A percentile compares a stretch with the other conserved stretches of the same genome.
phyloP scores from a whole-genome alignment of 2,888 invertebrate species.

The Eilema caniola region DNA sequence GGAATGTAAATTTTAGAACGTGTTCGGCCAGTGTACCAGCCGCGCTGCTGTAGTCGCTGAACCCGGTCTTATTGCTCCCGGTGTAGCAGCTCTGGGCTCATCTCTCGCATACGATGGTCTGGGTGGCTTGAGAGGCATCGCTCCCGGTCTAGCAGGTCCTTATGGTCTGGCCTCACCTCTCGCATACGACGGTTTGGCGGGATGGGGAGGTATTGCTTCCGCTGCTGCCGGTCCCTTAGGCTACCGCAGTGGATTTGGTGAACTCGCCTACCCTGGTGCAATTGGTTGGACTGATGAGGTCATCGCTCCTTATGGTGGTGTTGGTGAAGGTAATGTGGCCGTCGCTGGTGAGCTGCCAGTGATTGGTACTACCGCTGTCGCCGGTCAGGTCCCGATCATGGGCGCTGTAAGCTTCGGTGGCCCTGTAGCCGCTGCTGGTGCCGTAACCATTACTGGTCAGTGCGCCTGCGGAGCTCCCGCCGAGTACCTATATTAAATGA shows the following conservation, averaged over 20 bases:
- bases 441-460: slow-evolving; percentile 59
- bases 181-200: slow-evolving; percentile 7
- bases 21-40: slow-evolving; percentile 31
- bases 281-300: not conserved
- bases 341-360: slow-evolving; percentile 58
- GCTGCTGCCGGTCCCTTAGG: not conserved
- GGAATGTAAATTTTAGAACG: not conserved
- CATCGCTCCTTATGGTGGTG: slow-evolving; percentile 42
- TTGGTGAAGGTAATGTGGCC: slow-evolving; percentile 52
- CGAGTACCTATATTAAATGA: not conserved
- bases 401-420: slow-evolving; percentile 61
- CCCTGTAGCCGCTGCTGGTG: slow-evolving; percentile 58
- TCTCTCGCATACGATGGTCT: slow-evolving; percentile 11
- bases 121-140: not conserved
- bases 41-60: slow-evolving; percentile 13
- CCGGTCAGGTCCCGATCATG: slow-evolving; percentile 56
- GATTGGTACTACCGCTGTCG: slow-evolving; percentile 51
- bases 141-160: slow-evolving; percentile 9
- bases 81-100: slow-evolving; percentile 26
- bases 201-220: not conserved
- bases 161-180: slow-evolving; percentile 14
- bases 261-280: slow-evolving; percentile 14
- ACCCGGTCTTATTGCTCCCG: slow-evolving; percentile 15
- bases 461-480: slow-evolving; percentile 46
- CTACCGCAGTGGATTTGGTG: no score